Conservation (phyloP, 2,888 invertebrate genomes). For the Crossocerus cetratus region DNA sequence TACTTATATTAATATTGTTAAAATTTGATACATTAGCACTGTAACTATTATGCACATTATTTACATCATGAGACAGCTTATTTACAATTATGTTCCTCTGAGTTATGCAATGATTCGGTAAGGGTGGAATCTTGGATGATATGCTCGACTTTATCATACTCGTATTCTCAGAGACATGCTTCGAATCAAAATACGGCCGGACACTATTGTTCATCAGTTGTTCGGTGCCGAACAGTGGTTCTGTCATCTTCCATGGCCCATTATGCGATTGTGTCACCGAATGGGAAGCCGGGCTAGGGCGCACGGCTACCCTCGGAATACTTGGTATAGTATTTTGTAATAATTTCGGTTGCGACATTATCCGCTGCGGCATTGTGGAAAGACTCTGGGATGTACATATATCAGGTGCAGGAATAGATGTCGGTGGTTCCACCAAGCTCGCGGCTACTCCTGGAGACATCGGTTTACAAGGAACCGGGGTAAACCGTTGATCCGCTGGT, state of each 20-base stretch:
- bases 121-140: slow-evolving; percentile 68
- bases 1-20: slow-evolving; percentile 50
- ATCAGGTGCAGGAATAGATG: slow-evolving; percentile 55
- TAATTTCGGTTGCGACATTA: slow-evolving; percentile 54
- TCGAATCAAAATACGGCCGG: slow-evolving; percentile 72
- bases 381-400: slow-evolving; percentile 46
- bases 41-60: slow-evolving; percentile 65
- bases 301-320: slow-evolving; percentile 72
- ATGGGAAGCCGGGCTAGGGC: slow-evolving; percentile 69
- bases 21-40: slow-evolving; percentile 54
- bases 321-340: slow-evolving; percentile 59
- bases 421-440: slow-evolving; percentile 50
- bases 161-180: slow-evolving; percentile 73
- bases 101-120: slow-evolving; percentile 67
- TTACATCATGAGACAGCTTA: slow-evolving; percentile 65
- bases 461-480: slow-evolving; percentile 55
- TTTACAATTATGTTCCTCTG: slow-evolving; percentile 66
- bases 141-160: slow-evolving; percentile 74
- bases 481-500: slow-evolving; percentile 51
- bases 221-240: slow-evolving; percentile 64
- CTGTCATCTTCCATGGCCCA: slow-evolving; percentile 66
- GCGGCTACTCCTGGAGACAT: slow-evolving; percentile 56
- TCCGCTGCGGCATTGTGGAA: slow-evolving; percentile 41
- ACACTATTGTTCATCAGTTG: slow-evolving; percentile 66
- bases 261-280: slow-evolving; percentile 53